Conservation (phyloP, 53 echinoderm and acorn worm species). For the Arbacia lixula region DNA sequence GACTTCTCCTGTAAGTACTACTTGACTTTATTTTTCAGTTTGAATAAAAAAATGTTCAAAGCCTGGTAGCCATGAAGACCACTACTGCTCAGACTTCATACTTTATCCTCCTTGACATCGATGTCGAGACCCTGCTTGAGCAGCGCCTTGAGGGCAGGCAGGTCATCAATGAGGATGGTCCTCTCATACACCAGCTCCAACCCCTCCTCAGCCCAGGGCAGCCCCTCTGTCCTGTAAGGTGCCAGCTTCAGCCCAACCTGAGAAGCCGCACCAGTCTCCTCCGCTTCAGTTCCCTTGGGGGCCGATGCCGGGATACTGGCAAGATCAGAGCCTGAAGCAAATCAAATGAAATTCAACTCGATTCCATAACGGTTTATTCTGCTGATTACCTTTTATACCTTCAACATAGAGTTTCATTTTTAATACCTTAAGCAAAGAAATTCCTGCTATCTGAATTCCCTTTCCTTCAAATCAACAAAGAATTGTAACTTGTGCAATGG, state of each 20-base stretch:
- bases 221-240: slow-evolving; percentile 81
- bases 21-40: neutral
- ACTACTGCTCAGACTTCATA: too few species aligned
- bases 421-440: too few species aligned
- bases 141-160: slow-evolving; percentile 91
- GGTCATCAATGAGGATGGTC: slow-evolving; percentile 83
- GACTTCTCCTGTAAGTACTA: neutral
- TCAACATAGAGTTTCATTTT: too few species aligned
- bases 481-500: too few species aligned
- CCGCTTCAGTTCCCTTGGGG: neutral
- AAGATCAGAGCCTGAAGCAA: neutral
- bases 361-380: too few species aligned
- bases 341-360: neutral
- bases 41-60: too few species aligned
- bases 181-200: slow-evolving; percentile 80
- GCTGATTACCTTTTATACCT: too few species aligned
- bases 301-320: neutral
- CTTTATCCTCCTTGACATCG: slow-evolving; percentile 94
- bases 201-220: slow-evolving; percentile 90
- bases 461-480: too few species aligned
- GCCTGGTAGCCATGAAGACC: too few species aligned
- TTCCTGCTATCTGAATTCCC: too few species aligned
- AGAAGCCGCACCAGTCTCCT: slow-evolving; percentile 53
- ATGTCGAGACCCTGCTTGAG: slow-evolving; percentile 78
- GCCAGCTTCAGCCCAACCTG: slow-evolving; percentile 61